A percentile compares a stretch with the other conserved stretches of the same genome.
Conservation (phyloP, 2,113 vertebrate genomes). For the Nematolebias whitei region DNA sequence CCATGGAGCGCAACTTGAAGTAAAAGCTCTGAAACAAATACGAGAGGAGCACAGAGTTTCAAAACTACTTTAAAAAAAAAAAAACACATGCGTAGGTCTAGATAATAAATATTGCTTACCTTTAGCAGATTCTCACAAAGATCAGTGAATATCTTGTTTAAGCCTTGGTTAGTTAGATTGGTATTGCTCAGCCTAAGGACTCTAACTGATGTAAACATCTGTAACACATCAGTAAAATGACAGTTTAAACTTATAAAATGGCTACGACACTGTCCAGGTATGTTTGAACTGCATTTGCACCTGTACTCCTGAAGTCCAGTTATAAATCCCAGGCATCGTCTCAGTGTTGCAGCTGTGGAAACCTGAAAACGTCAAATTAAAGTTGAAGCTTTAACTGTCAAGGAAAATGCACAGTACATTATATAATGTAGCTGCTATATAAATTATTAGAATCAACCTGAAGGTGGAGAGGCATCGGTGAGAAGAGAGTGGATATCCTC, state of each 20-base stretch:
- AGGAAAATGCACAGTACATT: neutral
- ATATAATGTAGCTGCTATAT: neutral
- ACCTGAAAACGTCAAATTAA: constrained; percentile 72
- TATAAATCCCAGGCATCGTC: constrained; percentile 97
- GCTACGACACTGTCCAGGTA: neutral
- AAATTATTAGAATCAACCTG: constrained; percentile 77
- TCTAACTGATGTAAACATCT: constrained; percentile 99
- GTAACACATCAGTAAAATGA: constrained; percentile 36
- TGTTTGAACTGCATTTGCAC: constrained; percentile 59
- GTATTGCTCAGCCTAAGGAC: constrained; percentile 89
- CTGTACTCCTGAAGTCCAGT: constrained; percentile 96
- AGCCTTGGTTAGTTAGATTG: constrained; percentile 92
- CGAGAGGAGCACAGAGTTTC: neutral
- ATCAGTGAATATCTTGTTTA: constrained; percentile 97
- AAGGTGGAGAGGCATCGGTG: constrained; percentile 88
- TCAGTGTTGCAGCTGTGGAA: constrained; percentile 99
- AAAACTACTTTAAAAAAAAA: neutral
- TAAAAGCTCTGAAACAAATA: constrained; percentile 88
- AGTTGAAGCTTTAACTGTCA: neutral
- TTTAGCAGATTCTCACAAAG: constrained; percentile 97
- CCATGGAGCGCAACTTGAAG: constrained; percentile 97
- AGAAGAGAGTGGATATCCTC: constrained; percentile 96
- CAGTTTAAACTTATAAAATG: neutral
- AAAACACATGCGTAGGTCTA: neutral
- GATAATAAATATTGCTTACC: constrained; percentile 74